Conservation (phyloP, 2,113 vertebrate genomes). For the Sebastes fasciatus region DNA sequence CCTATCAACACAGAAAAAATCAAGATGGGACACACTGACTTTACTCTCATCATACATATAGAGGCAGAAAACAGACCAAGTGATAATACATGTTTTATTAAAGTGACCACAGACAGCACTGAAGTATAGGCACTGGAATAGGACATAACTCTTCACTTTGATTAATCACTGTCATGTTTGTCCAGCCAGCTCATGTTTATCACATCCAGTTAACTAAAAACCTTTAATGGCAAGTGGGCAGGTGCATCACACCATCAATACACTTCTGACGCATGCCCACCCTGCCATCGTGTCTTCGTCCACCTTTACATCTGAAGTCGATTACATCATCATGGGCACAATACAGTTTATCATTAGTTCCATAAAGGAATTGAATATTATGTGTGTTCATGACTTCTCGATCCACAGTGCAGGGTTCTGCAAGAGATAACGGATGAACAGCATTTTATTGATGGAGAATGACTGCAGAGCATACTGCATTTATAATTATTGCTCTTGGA, state of each 20-base stretch:
- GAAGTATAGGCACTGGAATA: not conserved
- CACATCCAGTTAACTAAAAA: not conserved
- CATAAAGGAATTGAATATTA: not conserved
- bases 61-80: not conserved
- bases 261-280: not conserved
- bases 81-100: not conserved
- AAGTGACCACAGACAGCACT: not conserved
- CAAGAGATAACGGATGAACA: not conserved
- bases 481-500: not conserved
- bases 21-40: not conserved
- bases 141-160: not conserved
- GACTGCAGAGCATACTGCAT: not conserved
- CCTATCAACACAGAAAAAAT: not conserved
- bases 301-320: not conserved
- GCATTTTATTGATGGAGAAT: not conserved
- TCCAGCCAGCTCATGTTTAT: not conserved
- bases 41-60: not conserved
- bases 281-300: rapidly evolving
- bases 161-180: constrained; percentile 21
- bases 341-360: rapidly evolving
- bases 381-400: rapidly evolving
- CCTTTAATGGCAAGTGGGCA: constrained; percentile 63
- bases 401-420: constrained; percentile 7
- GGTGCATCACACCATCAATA: constrained; percentile 36
- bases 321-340: not conserved